These are phyloP conservation scores for Hyalella azteca DNA, from an alignment of 2,888 invertebrate species.

Conservation along the genomic window DNA sequence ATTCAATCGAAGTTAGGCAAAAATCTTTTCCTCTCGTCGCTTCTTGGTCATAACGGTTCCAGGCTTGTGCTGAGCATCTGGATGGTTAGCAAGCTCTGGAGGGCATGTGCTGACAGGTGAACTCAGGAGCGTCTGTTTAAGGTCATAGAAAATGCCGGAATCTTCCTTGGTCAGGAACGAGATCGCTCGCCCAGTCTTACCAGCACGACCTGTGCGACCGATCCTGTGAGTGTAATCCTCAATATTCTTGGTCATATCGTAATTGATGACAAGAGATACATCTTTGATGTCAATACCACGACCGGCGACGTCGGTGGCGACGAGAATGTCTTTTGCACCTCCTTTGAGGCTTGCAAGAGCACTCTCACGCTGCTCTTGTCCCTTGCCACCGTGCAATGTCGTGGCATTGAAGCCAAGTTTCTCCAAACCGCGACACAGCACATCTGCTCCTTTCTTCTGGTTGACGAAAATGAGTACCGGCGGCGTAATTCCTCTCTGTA, in stretches of 20 bases:
- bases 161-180: constrained; percentile 98
- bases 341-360: constrained; percentile 92
- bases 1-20: constrained; percentile 78
- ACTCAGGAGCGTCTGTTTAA: constrained; percentile 86
- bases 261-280: constrained; percentile 98
- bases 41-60: constrained; percentile 90
- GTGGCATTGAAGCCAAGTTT: constrained; percentile 96
- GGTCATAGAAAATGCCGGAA: constrained; percentile 90
- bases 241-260: constrained; percentile 99
- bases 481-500: constrained; percentile 79
- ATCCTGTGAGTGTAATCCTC: constrained; percentile 69
- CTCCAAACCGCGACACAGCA: constrained; percentile 93
- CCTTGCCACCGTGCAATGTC: constrained; percentile 98
- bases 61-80: constrained; percentile 97
- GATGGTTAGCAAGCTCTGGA: constrained; percentile 95
- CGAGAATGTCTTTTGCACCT: constrained; percentile 97
- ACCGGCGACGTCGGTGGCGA: constrained; percentile 99
- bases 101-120: constrained; percentile 95
- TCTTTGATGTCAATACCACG: constrained; percentile 99
- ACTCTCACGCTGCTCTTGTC: constrained; percentile 98
- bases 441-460: constrained; percentile 99
- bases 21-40: constrained; percentile 91
- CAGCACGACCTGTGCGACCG: constrained; percentile 73
- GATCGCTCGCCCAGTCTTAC: constrained; percentile 94
- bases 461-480: constrained; percentile 99